phyloP scores from a whole-genome alignment of 2,888 invertebrate genomes.

The Eucera pruinosa region DNA sequence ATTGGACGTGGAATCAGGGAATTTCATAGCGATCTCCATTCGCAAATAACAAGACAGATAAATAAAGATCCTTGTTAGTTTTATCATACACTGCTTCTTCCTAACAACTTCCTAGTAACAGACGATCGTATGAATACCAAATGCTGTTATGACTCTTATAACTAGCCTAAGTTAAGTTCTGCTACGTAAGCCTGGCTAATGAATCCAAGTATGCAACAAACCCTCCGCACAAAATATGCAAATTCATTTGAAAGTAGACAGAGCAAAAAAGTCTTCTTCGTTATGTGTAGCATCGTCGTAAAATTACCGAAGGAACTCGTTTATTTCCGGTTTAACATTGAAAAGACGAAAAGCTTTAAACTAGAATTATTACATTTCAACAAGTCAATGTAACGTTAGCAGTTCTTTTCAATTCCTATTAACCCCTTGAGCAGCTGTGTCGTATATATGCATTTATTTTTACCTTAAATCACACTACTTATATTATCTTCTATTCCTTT shows the following conservation, averaged over 20 bases:
- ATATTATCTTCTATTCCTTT: no score
- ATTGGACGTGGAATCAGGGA: no score
- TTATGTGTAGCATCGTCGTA: not conserved
- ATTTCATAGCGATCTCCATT: no score
- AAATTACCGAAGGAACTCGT: not conserved
- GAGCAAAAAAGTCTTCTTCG: not conserved
- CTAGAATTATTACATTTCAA: no score
- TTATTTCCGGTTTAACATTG: not conserved
- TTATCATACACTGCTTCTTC: not conserved
- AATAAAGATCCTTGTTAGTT: not conserved
- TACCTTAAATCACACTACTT: no score
- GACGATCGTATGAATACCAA: constrained; percentile 8
- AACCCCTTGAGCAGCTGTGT: no score
- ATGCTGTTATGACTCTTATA: not conserved
- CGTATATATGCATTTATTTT: no score
- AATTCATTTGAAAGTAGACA: constrained; percentile 17
- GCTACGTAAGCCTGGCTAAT: constrained; percentile 20
- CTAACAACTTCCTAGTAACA: constrained; percentile 12
- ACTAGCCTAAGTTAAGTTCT: constrained; percentile 5
- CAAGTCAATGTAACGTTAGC: no score
- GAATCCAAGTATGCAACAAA: constrained; percentile 19
- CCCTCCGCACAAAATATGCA: not conserved
- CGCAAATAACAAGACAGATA: no score
- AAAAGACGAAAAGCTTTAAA: not conserved
- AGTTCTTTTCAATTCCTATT: no score